A percentile compares a stretch with the other conserved stretches of the same genome.
Conservation (phyloP, 30 jellyfish, hydroid and myxozoan species). For the Nemopilema nomurai region DNA sequence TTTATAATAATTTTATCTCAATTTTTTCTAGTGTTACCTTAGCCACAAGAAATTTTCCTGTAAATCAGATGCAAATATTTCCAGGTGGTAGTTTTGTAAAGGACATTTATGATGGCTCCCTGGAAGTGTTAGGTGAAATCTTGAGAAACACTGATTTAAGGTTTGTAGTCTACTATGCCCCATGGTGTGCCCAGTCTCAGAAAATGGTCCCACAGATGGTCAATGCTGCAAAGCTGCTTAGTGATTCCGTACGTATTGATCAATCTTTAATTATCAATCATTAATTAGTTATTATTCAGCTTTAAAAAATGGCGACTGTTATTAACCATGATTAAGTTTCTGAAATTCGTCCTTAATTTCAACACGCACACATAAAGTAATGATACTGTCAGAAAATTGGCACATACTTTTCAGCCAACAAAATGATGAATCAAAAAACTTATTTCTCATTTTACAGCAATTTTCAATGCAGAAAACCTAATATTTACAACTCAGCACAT, state of each 20-base stretch:
- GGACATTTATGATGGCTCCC: slow-evolving; percentile 83
- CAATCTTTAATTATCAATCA: background rate
- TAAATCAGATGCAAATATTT: slow-evolving; percentile 43
- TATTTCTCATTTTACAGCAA: too few relatives aligned
- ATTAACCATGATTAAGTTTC: too few relatives aligned
- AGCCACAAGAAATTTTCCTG: slow-evolving; percentile 31
- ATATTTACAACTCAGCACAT: too few relatives aligned
- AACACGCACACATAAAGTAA: too few relatives aligned
- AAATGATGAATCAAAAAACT: too few relatives aligned
- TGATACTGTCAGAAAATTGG: too few relatives aligned
- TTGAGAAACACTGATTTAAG: slow-evolving; percentile 34
- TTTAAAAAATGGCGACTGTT: too few relatives aligned
- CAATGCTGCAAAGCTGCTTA: slow-evolving; percentile 53
- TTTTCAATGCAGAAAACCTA: too few relatives aligned
- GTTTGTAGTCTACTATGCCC: slow-evolving; percentile 83
- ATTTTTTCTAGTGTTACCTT: slow-evolving; percentile 19
- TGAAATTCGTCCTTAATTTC: too few relatives aligned
- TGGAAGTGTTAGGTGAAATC: slow-evolving; percentile 39
- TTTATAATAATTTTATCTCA: too few relatives aligned
- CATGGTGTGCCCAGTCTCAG: slow-evolving; percentile 92
- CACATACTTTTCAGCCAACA: too few relatives aligned
- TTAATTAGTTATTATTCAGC: too few relatives aligned
- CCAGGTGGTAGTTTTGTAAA: slow-evolving; percentile 61
- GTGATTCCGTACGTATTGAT: slow-evolving; percentile 31
- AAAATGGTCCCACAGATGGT: slow-evolving; percentile 72